Evolutionary conservation across 2,888 invertebrate genomes (phyloP).

Genomic region (Xylocampa areola): DNA sequence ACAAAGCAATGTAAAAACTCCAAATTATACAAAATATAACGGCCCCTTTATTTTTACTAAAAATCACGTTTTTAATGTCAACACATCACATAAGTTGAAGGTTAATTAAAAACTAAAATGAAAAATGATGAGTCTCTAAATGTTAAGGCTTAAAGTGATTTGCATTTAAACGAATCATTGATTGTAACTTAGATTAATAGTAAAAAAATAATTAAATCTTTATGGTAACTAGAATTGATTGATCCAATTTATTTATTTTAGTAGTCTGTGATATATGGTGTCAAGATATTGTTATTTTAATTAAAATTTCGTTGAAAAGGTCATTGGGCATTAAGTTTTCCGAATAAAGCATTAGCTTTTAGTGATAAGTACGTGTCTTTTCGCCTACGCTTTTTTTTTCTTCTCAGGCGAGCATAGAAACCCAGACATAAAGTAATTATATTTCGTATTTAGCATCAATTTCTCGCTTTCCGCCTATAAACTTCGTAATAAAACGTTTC

Average conservation of each 20-base stretch:
- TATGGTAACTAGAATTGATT: conserved; percentile 9
- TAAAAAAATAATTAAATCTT: conserved; percentile 21
- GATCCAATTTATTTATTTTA: conserved; percentile 17
- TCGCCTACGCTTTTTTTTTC: conserved; percentile 26
- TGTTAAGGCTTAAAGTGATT: conserved; percentile 51
- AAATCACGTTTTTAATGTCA: conserved; percentile 2
- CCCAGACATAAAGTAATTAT: conserved; percentile 12
- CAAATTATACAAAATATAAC: background rate
- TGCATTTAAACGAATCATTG: conserved; percentile 41
- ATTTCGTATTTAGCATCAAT: conserved; percentile 1
- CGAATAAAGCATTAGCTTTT: conserved; percentile 24
- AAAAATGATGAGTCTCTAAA: conserved; percentile 44
- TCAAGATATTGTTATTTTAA: conserved; percentile 30
- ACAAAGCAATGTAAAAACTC: too few relatives aligned
- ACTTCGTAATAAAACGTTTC: conserved; percentile 19
- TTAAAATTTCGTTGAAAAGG: conserved; percentile 30
- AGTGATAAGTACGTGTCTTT: conserved; percentile 6
- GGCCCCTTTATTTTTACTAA: background rate
- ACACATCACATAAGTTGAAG: conserved; percentile 37
- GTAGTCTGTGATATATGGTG: conserved; percentile 33
- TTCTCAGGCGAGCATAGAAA: conserved; percentile 7
- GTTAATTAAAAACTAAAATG: conserved; percentile 28
- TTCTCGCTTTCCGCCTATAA: conserved; percentile 26
- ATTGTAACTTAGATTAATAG: conserved; percentile 5
- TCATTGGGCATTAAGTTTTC: conserved; percentile 35